Percentiles rank a stretch among this genome's conserved stretches.
phyloP scores from a whole-genome alignment of 2,797 vertebrate genomes.

The Craterocephalus amniculus region DNA sequence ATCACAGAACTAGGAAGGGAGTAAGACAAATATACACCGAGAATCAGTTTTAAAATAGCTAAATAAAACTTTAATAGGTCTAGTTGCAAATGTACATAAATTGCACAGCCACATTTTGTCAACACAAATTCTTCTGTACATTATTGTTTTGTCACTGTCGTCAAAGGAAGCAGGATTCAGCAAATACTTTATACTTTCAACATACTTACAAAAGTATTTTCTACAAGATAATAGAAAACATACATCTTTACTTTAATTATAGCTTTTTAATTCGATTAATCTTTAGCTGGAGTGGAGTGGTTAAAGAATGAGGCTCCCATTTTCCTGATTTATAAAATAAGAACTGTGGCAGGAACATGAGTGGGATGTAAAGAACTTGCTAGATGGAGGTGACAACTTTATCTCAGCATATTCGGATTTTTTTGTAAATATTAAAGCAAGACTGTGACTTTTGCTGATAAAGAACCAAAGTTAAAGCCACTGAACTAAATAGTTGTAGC shows the following conservation, averaged over 20 bases:
- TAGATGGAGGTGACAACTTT: background rate
- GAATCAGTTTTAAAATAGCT: constrained; percentile 91
- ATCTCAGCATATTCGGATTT: background rate
- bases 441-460: constrained; percentile 30
- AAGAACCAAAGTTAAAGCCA: background rate
- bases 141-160: constrained; percentile 92
- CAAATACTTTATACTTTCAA: constrained; percentile 92
- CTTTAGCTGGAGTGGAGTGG: constrained; percentile 61
- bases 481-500: background rate
- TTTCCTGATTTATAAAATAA: constrained; percentile 33
- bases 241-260: constrained; percentile 84
- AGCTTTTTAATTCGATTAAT: constrained; percentile 74
- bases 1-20: background rate
- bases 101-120: constrained; percentile 95
- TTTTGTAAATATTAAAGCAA: constrained; percentile 33
- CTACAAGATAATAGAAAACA: constrained; percentile 98
- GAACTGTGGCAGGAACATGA: constrained; percentile 9
- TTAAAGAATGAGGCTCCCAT: constrained; percentile 36
- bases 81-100: constrained; percentile 99
- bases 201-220: constrained; percentile 98
- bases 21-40: constrained; percentile 25
- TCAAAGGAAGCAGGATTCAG: constrained; percentile 86
- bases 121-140: constrained; percentile 97
- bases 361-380: background rate
- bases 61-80: constrained; percentile 99